Conservation (phyloP, 1,140 invertebrate species). For the Conopomorpha cramerella region DNA sequence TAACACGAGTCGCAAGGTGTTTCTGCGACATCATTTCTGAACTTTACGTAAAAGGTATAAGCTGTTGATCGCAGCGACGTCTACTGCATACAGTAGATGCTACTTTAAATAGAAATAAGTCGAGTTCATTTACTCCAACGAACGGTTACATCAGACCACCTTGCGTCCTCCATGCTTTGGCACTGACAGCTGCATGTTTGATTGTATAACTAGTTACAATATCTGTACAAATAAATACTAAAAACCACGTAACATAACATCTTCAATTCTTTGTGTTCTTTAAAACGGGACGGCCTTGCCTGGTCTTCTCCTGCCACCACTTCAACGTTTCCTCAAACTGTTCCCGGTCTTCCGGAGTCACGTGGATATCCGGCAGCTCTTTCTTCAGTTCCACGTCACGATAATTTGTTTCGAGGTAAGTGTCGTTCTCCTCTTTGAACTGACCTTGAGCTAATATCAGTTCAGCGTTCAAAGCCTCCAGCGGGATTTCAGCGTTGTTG, state of each 20-base stretch:
- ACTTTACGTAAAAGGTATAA: background rate
- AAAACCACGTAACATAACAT: slow-evolving; percentile 14
- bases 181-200: slow-evolving; percentile 49
- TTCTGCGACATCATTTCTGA: background rate
- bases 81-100: background rate
- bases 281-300: slow-evolving; percentile 23
- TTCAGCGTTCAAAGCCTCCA: slow-evolving; percentile 34
- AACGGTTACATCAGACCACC: slow-evolving; percentile 18
- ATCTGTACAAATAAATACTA: slow-evolving; percentile 18
- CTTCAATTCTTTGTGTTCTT: slow-evolving; percentile 21
- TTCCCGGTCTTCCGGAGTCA: slow-evolving; percentile 46
- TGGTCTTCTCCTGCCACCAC: slow-evolving; percentile 55
- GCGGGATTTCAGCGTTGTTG: slow-evolving; percentile 19
- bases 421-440: slow-evolving; percentile 26
- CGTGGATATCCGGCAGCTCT: slow-evolving; percentile 47
- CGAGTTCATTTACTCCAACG: background rate
- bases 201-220: slow-evolving; percentile 16
- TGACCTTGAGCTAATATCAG: slow-evolving; percentile 27
- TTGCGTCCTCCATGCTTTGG: slow-evolving; percentile 43
- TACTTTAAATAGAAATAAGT: background rate
- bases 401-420: slow-evolving; percentile 31
- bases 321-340: slow-evolving; percentile 52
- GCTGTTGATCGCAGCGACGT: too few relatives aligned
- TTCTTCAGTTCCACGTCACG: slow-evolving; percentile 45
- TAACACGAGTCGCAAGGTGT: background rate